Percentiles rank a stretch among this genome's conserved stretches.
These are phyloP conservation scores for Drosophila falleni DNA, from an alignment of 2,888 invertebrate species.

Conservation along the genomic window DNA sequence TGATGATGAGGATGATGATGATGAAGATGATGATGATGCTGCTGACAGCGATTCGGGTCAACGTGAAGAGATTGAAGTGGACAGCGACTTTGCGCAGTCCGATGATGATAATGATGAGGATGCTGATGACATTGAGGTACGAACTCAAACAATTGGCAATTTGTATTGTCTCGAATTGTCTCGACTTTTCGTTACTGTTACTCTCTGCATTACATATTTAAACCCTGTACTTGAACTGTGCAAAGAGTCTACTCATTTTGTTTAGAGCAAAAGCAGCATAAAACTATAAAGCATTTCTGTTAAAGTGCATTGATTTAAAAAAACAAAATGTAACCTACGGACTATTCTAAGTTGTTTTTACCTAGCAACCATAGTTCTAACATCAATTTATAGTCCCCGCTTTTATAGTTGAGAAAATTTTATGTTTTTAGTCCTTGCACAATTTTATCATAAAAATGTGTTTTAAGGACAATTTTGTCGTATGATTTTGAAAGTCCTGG, in stretches of 20 bases:
- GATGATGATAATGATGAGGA: slow-evolving; percentile 87
- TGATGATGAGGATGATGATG: slow-evolving; percentile 83
- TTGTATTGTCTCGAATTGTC: slow-evolving; percentile 10
- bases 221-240: background rate
- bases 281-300: too few species aligned
- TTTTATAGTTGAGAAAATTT: too few species aligned
- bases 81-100: slow-evolving; percentile 89
- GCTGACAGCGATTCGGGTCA: slow-evolving; percentile 89
- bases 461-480: too few species aligned
- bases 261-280: background rate
- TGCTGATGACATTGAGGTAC: slow-evolving; percentile 91
- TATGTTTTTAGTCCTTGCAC: too few species aligned
- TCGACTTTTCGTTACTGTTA: slow-evolving; percentile 1
- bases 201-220: background rate
- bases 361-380: too few species aligned
- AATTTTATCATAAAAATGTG: too few species aligned
- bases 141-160: slow-evolving; percentile 25
- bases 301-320: too few species aligned
- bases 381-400: too few species aligned
- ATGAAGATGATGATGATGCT: slow-evolving; percentile 83
- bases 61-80: slow-evolving; percentile 88
- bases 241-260: background rate
- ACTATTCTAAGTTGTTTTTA: too few species aligned
- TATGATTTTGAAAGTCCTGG: too few species aligned
- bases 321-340: background rate